Conservation (phyloP, 2,113 vertebrate species). For the Petaurus breviceps region DNA sequence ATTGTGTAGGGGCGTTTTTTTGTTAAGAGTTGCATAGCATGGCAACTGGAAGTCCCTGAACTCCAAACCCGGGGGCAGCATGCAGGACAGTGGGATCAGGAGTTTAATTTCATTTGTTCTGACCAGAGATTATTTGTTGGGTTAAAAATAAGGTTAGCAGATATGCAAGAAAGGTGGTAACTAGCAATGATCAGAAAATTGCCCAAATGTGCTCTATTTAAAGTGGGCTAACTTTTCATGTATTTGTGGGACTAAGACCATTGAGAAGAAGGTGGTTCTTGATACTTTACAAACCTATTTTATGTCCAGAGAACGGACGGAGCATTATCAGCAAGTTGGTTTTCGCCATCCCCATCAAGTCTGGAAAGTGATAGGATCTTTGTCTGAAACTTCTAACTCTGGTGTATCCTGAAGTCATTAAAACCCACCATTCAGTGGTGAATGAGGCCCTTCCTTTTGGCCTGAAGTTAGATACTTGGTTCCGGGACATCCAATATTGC, state of each 20-base stretch:
- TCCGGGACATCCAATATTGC: not conserved
- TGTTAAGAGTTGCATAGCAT: not conserved
- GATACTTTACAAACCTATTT: not conserved
- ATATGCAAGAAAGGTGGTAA: not conserved
- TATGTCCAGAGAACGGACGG: not conserved
- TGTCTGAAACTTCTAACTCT: not conserved
- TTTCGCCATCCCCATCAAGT: not conserved
- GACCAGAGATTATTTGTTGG: not conserved
- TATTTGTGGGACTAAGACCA: not conserved
- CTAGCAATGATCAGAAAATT: not conserved
- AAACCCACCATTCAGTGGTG: not conserved
- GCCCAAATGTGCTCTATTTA: not conserved
- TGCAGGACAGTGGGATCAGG: not conserved
- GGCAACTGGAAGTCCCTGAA: not conserved
- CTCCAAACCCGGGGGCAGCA: not conserved
- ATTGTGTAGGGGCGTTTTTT: not conserved
- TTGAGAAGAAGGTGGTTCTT: not conserved
- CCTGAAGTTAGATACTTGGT: not conserved
- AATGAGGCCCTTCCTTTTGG: not conserved
- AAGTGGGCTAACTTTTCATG: not conserved
- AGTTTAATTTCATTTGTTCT: not conserved
- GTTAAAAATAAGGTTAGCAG: not conserved
- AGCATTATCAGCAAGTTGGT: not conserved
- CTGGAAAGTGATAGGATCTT: not conserved
- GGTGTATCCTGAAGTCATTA: not conserved